Percentiles rank a stretch among this genome's conserved stretches.
These are phyloP conservation scores for Diabrotica virgifera DNA, from an alignment of 1,140 invertebrate genomes.

Conservation along the genomic window DNA sequence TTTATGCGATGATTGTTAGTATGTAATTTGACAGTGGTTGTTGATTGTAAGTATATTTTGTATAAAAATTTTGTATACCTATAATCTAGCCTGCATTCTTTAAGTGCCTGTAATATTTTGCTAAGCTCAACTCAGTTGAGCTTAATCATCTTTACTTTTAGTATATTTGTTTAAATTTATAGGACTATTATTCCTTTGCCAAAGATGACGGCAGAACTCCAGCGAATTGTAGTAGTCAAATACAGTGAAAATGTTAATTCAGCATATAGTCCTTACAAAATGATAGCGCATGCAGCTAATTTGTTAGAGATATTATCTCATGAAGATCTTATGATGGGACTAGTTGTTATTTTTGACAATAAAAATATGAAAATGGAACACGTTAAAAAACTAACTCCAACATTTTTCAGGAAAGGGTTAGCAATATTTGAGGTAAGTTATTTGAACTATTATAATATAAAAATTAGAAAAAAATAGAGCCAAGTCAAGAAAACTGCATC, in stretches of 20 bases:
- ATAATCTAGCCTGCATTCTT: not conserved
- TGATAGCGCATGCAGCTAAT: not conserved
- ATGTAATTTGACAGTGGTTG: not conserved
- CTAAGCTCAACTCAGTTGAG: not conserved
- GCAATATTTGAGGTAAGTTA: not conserved
- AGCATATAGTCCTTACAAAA: not conserved
- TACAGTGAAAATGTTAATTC: not conserved
- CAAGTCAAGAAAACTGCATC: no score
- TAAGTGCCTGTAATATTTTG: no score
- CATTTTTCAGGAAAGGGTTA: not conserved
- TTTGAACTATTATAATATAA: not conserved
- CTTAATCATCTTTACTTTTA: not conserved
- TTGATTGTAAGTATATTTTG: not conserved
- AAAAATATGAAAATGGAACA: not conserved
- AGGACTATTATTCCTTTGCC: not conserved
- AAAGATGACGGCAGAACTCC: not conserved
- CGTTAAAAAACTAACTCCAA: not conserved
- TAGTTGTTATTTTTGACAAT: not conserved
- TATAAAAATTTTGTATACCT: not conserved
- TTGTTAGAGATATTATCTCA: not conserved
- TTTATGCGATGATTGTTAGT: no score
- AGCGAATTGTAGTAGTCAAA: not conserved
- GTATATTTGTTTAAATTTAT: not conserved
- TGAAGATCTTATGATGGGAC: not conserved
- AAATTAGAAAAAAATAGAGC: not conserved